Evolutionary conservation across 2,797 vertebrate genomes (phyloP).

Genomic region (Chlorospingus flavigularis): DNA sequence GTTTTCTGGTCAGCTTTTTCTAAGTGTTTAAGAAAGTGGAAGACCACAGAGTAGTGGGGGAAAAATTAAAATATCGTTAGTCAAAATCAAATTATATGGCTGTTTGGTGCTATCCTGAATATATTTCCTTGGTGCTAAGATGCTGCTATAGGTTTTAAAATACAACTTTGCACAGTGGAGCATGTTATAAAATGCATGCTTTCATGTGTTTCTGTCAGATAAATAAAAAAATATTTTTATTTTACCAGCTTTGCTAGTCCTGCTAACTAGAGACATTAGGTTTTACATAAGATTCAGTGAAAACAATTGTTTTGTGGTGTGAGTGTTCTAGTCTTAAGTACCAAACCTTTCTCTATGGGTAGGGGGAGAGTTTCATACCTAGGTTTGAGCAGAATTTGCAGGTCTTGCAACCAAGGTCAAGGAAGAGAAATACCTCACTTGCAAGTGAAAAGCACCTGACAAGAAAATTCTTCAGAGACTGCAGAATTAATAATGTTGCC

Average conservation of each 20-base stretch:
- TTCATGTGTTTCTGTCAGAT: neutral
- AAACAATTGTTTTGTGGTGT: neutral
- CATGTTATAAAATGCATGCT: neutral
- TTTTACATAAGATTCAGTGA: neutral
- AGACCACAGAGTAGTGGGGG: neutral
- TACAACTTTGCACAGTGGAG: neutral
- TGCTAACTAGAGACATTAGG: neutral
- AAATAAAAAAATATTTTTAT: neutral
- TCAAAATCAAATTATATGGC: neutral
- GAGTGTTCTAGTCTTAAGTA: neutral
- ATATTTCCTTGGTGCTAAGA: neutral
- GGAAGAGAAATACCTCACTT: neutral
- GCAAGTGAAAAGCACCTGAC: neutral
- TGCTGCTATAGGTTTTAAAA: neutral
- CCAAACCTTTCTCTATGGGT: neutral
- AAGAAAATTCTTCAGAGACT: neutral
- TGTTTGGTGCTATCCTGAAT: neutral
- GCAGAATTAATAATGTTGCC: neutral
- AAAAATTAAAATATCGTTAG: neutral
- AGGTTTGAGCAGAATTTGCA: neutral
- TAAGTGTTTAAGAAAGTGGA: neutral
- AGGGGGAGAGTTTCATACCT: neutral
- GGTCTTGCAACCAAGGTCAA: fast-evolving
- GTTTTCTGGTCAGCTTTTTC: neutral
- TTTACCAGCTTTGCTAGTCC: neutral